Evolutionary conservation across 2,113 vertebrate species (phyloP).

Genomic region (Sylvilagus bachmani): DNA sequence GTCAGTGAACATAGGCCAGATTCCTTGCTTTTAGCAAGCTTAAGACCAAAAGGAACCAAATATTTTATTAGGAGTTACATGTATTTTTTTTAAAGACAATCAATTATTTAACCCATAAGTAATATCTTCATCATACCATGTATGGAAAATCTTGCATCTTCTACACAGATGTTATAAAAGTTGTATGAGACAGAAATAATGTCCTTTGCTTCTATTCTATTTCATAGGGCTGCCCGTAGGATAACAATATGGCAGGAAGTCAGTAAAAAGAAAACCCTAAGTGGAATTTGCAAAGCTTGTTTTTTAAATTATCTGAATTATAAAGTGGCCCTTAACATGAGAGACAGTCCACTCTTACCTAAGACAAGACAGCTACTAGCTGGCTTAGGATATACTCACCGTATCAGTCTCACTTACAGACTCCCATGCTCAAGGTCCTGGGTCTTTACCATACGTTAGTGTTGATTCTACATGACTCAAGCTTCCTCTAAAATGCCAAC

Average conservation of each 20-base stretch:
- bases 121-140: background rate
- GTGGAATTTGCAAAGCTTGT: background rate
- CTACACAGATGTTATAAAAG: slow-evolving; percentile 27
- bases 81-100: background rate
- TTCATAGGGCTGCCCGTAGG: background rate
- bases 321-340: slow-evolving; percentile 17
- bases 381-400: background rate
- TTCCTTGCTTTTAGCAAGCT: slow-evolving; percentile 9
- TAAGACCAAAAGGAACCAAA: background rate
- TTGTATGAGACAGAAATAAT: slow-evolving; percentile 12
- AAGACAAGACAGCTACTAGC: background rate
- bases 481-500: background rate
- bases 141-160: background rate
- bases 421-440: background rate
- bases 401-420: background rate
- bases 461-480: background rate
- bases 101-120: slow-evolving; percentile 17
- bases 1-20: background rate
- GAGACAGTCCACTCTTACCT: background rate
- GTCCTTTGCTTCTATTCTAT: background rate
- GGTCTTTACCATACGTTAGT: background rate
- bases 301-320: background rate
- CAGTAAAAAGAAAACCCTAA: background rate
- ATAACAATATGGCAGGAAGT: background rate
- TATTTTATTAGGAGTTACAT: background rate